Conservation (phyloP, 2,113 vertebrate genomes). For the Apodemus sylvaticus region DNA sequence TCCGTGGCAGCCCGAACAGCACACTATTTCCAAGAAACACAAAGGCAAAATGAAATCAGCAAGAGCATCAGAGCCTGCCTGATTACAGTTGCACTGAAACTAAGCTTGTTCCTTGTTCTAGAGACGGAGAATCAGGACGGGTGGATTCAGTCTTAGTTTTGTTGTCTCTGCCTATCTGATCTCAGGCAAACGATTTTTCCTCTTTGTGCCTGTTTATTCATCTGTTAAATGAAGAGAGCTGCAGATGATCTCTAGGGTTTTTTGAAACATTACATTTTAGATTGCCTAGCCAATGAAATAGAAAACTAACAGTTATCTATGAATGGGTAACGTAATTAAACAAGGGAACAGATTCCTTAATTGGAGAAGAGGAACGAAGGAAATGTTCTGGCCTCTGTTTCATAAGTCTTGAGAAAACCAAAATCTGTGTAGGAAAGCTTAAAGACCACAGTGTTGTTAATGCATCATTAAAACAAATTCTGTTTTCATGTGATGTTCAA, state of each 20-base stretch:
- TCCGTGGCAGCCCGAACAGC: conserved; percentile 95
- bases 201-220: conserved; percentile 1
- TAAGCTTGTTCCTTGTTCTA: neutral
- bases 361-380: conserved; percentile 33
- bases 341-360: conserved; percentile 1
- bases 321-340: conserved; percentile 24
- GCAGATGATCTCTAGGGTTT: neutral
- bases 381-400: neutral
- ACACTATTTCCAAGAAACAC: conserved; percentile 87
- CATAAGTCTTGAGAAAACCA: neutral
- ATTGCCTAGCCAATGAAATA: conserved; percentile 10
- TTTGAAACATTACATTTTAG: conserved; percentile 32
- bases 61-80: neutral
- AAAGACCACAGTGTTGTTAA: neutral
- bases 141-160: neutral
- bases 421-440: neutral
- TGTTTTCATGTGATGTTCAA: neutral
- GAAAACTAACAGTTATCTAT: conserved; percentile 35
- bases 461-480: neutral
- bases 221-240: conserved; percentile 40
- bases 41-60: neutral
- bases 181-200: conserved; percentile 7
- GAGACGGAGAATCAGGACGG: neutral
- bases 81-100: neutral
- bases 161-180: neutral